Evolutionary conservation across 1,140 invertebrate genomes (phyloP).

Genomic region (Anoplolepis gracilipes): DNA sequence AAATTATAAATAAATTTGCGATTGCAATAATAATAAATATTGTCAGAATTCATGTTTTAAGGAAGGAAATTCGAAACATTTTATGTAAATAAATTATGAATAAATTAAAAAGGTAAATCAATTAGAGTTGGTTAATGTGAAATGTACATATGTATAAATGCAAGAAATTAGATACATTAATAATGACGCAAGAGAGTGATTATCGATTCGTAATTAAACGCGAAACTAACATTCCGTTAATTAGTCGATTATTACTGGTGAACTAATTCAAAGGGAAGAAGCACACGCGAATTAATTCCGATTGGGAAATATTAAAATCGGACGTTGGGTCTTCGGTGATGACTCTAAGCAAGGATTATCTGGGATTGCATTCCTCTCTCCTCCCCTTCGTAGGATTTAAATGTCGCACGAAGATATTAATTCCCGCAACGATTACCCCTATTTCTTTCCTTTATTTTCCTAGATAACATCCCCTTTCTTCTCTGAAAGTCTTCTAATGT

Average conservation of each 20-base stretch:
- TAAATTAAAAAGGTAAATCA: neutral
- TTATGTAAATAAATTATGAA: neutral
- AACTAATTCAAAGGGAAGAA: conserved; percentile 39
- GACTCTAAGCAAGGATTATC: conserved; percentile 40
- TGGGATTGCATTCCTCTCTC: conserved; percentile 29
- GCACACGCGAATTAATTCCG: conserved; percentile 27
- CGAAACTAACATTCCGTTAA: conserved; percentile 30
- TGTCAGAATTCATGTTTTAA: too few relatives aligned
- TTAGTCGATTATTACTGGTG: conserved; percentile 15
- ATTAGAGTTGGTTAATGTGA: too few relatives aligned
- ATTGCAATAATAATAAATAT: too few relatives aligned
- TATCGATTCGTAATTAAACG: conserved; percentile 18
- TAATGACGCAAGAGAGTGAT: conserved; percentile 15
- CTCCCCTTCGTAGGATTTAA: conserved; percentile 39
- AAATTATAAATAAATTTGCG: too few relatives aligned
- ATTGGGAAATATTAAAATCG: conserved; percentile 48
- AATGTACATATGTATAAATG: neutral
- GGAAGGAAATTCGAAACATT: too few relatives aligned
- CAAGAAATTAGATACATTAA: conserved; percentile 20
- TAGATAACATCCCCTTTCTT: neutral
- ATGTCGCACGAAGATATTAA: conserved; percentile 48
- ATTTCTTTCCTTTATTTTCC: neutral
- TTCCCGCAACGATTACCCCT: neutral
- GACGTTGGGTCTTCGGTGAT: conserved; percentile 31
- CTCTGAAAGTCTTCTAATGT: neutral